Percentiles rank a stretch among this genome's conserved stretches.
Conservation (phyloP, 2,888 invertebrate genomes). For the Panzeria rudis region DNA sequence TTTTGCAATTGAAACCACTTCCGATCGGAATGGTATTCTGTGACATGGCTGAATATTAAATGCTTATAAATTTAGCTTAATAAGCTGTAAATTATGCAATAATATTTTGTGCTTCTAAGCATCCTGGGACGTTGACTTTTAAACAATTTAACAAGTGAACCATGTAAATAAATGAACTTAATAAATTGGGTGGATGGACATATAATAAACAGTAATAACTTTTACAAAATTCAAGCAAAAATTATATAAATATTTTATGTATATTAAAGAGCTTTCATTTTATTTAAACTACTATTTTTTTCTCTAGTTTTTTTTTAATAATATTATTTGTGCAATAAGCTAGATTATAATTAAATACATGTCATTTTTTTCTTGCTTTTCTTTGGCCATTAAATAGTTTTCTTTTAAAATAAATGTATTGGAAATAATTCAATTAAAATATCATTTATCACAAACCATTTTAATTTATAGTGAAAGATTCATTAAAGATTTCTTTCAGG, state of each 20-base stretch:
- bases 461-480: constrained; percentile 13
- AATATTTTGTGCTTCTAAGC: background rate
- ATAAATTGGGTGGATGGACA: too few relatives aligned
- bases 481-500: constrained; percentile 2
- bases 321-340: too few relatives aligned
- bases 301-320: background rate
- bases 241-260: too few relatives aligned
- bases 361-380: background rate
- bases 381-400: background rate
- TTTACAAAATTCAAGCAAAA: too few relatives aligned
- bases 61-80: constrained; percentile 31
- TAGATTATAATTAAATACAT: background rate
- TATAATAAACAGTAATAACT: too few relatives aligned
- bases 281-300: too few relatives aligned
- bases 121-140: background rate
- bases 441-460: constrained; percentile 26
- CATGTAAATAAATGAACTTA: background rate
- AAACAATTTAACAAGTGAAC: constrained; percentile 7
- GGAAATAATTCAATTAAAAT: constrained; percentile 47
- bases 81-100: constrained; percentile 43
- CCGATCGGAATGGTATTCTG: too few relatives aligned
- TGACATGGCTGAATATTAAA: background rate
- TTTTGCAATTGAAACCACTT: too few relatives aligned
- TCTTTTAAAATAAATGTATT: constrained; percentile 37
- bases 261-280: too few relatives aligned